Base-by-base conservation (phyloP, 2,888 invertebrate genomes). In the Spisula subtruncata region DNA sequence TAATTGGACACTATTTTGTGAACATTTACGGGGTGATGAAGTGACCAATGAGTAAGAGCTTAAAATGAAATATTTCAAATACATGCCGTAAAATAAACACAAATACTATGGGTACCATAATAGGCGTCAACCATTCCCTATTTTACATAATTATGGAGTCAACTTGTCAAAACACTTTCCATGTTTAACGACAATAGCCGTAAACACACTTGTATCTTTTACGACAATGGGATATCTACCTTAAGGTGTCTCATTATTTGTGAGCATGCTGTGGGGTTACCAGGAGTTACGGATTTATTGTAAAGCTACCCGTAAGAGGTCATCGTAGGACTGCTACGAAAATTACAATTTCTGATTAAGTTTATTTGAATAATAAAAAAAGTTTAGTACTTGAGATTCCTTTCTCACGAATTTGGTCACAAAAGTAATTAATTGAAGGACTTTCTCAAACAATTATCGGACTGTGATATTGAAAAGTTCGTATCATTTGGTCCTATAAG, bases 391-490 rank as follows among this genome's bases (percentile, higher is more conserved):
- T 75, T 35, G 14, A 75, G 16, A 75, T 75, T 75, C 29, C 25
- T 75, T 75, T 75, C 75, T 75, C 75, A 75, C 75, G 75, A 32
- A 75, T 0, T 25, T 32, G 75, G 35, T 35, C 75, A 75, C 29
- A 75, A 75, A 75, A 25, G 18, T 75, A 75, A 75, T 75, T 75
- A 75, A 75, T 35, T 75, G 32, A 75, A 75, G 75, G 75, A 75
- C 75, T 75, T 75, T 75, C 35, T 16, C 75, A 18, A 32, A 35
- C 75, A 75, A 75, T 75, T 32, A 12, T 25, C 25, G 25, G 71
- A 14, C 32, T 71, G 14, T 14, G 16, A 35, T 32, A 18, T 75
- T 75, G 60, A 66, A 66, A n/a, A n/a, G 1, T 75, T 14, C 35
- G 75, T 35, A 75, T 75, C 4, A 14, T 32, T 75, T 75, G 35